Conservation (phyloP, 2,797 vertebrate species). For the Chaunax sp. region DNA sequence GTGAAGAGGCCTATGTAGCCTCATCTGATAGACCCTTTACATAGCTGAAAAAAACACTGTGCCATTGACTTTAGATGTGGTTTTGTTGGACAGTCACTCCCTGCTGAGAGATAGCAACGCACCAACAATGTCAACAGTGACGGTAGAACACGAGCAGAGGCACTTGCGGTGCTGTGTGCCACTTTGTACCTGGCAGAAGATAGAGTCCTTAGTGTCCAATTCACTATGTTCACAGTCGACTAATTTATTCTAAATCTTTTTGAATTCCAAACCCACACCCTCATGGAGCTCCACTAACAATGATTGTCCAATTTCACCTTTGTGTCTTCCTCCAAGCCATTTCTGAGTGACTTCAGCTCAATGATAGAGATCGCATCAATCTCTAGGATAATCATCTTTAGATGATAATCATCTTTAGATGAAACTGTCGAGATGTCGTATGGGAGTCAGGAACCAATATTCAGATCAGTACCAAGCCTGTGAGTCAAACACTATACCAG, state of each 20-base stretch:
- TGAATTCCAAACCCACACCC: constrained; percentile 28
- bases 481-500: constrained; percentile 41
- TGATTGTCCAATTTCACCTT: constrained; percentile 33
- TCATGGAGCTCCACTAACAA: constrained; percentile 6
- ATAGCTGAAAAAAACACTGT: no score
- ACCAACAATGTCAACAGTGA: no score
- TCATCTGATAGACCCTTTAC: no score
- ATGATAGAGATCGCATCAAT: constrained; percentile 52
- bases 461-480: constrained; percentile 33
- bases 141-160: no score
- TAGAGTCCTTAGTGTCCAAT: background rate
- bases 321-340: constrained; percentile 26
- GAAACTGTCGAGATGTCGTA: constrained; percentile 18
- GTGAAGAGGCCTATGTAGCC: no score
- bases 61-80: no score
- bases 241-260: background rate
- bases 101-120: no score
- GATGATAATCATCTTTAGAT: constrained; percentile 3
- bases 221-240: constrained; percentile 13
- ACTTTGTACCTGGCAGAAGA: no score
- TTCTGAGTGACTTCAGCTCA: constrained; percentile 38
- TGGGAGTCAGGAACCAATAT: constrained; percentile 37
- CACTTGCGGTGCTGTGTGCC: no score
- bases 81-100: no score
- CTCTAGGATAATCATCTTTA: constrained; percentile 48